phyloP scores from a whole-genome alignment of 1,140 invertebrate species.

The Calliphora vicina region DNA sequence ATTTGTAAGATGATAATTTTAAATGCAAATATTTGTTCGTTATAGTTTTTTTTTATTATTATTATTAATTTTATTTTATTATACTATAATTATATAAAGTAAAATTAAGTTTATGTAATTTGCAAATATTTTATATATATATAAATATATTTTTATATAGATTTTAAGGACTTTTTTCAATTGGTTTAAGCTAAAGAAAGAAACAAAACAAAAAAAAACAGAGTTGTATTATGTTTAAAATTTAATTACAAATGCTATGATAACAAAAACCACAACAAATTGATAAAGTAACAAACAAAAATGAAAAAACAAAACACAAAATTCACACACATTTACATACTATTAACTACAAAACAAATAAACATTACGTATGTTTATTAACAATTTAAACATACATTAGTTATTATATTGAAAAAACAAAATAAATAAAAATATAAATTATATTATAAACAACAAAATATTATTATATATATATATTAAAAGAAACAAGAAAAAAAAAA shows the following conservation, averaged over 20 bases:
- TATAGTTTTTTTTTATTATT: neutral
- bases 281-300: no score
- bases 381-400: conserved; percentile 1
- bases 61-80: neutral
- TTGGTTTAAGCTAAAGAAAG: neutral
- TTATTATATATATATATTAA: no score
- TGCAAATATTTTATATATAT: conserved; percentile 23
- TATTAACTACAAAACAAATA: neutral
- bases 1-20: conserved; percentile 1
- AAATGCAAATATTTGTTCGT: conserved; percentile 6
- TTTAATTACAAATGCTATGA: conserved; percentile 4
- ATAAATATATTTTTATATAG: conserved; percentile 33
- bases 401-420: neutral
- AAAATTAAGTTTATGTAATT: conserved; percentile 11
- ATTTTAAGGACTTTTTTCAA: conserved; percentile 17
- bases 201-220: neutral
- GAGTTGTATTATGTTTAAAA: conserved; percentile 11
- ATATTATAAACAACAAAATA: neutral
- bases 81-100: conserved; percentile 6
- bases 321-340: neutral
- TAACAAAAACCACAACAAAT: conserved; percentile 41
- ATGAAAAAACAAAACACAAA: conserved; percentile 38
- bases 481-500: no score
- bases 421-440: neutral
- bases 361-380: neutral